These are phyloP conservation scores for Champsocephalus esox DNA, from an alignment of 2,797 vertebrate species.

Conservation along the genomic window DNA sequence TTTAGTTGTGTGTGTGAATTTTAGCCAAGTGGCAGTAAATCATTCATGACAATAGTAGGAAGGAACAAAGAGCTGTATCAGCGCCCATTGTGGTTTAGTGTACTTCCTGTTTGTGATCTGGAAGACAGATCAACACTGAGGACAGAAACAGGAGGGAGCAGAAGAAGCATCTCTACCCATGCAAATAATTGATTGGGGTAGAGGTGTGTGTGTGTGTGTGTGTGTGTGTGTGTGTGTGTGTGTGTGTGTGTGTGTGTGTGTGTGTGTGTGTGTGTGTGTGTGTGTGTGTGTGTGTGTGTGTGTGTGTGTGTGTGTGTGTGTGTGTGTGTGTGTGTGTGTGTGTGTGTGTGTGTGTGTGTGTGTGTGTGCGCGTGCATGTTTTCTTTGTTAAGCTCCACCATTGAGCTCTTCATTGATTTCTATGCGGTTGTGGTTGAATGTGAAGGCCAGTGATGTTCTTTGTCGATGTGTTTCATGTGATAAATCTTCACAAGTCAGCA, in stretches of 20 bases:
- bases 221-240: too few relatives aligned
- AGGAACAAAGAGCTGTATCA: slow-evolving; percentile 9
- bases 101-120: slow-evolving; percentile 18
- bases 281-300: too few relatives aligned
- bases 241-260: too few relatives aligned
- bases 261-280: too few relatives aligned
- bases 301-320: too few relatives aligned
- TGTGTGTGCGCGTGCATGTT: too few relatives aligned
- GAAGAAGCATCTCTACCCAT: too few relatives aligned
- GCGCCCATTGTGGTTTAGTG: slow-evolving; percentile 7
- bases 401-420: background rate
- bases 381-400: background rate
- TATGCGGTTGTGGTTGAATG: too few relatives aligned
- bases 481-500: background rate
- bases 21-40: slow-evolving; percentile 10
- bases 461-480: background rate
- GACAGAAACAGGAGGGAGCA: slow-evolving; percentile 12
- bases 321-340: too few relatives aligned
- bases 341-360: too few relatives aligned
- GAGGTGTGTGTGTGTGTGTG: too few relatives aligned
- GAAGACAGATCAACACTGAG: background rate
- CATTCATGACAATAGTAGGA: slow-evolving; percentile 13
- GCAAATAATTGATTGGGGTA: too few relatives aligned
- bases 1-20: slow-evolving; percentile 20
- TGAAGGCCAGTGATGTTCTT: background rate